Base-by-base conservation (phyloP, 2,888 invertebrate species). In the Tolmerus cingulatus region DNA sequence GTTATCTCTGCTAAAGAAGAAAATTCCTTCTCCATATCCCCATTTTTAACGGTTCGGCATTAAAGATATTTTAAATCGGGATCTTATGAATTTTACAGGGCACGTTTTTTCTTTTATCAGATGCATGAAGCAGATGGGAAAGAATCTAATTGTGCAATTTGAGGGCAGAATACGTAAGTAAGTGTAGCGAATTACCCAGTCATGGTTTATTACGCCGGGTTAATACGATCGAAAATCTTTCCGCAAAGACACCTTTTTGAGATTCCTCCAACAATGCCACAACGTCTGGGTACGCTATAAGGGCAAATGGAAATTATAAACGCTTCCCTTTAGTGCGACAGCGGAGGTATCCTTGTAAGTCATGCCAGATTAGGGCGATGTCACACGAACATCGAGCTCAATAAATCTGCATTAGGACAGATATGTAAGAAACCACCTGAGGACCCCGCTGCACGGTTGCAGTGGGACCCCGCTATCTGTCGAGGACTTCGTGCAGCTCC, bases 361-460 rank as follows among this genome's bases (percentile, higher is more conserved):
- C 57, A 82, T 66, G 82, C 66, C 19, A 40, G 57, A 82, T 82
- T 82, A 82, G 19, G 82, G 37, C 34, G 57, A 82, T 66, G 82
- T 34, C 82, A 82, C 57, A 82, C 19, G 51, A 82, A 37, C 30
- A 82, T 55, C 57, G 37, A 66, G 66, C 37, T 82, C 66, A 82
- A 82, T 82, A 82, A 82, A 82, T 82, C 82, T 82, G 82, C 82
- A 82, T 82, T 51, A 82, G 82, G 30, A 37, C 66, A 66, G 82
- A 82, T 19, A 40, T 23, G 82, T 57, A 57, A 37, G 57, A 82
- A 82, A 82, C 82, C 82, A 82, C 57, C 57, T 82, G 82, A 82
- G 57, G 82, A 34, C 57, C 8, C 19, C 37, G 57, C 37, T 46
- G 57, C 19, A 82, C 57, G 16, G 82, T 40, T 57, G 23, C 57